Base-by-base conservation (phyloP, 2,888 invertebrate genomes). In the Cloeon dipterum region DNA sequence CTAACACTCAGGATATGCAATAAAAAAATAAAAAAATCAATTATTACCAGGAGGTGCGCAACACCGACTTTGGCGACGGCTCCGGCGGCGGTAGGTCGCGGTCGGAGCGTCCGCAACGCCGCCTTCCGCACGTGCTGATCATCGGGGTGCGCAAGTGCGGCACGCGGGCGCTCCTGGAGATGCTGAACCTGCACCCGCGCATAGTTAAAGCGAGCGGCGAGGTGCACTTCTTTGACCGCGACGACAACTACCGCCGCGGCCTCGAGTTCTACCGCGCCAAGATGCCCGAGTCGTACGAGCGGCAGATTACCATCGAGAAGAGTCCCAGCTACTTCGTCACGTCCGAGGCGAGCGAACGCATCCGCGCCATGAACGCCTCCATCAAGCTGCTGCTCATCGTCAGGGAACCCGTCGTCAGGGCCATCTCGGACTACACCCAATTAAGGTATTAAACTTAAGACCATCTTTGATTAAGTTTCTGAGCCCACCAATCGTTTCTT, bases 241-340 rank as follows among this genome's bases (percentile, higher is more conserved):
- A 85, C 51, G 85, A 85, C 49, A 89, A 89, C 56, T 96, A 91
- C 56, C 70, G 73, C 37, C 68, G 74, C 44, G 96, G 96, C 0
- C 63, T 91, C 41, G 88, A 93, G 42, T 96, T 94, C 94, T 96
- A 96, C 58, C 63, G 82, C 41, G 74, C 74, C 52, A 82, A 85
- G 55, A 93, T 94, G 29, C 29, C 29, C 14, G 29, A 29, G 29
- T 36, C n/a, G 5, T 26, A 34, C 26, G 16, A 5, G 10, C 25
- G 33, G 11, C 34, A 38, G 32, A 77, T 93, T 46, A 91, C 91
- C 39, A 82, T 93, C 47, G 96, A 96, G 58, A 96, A 98, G 60
- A 93, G 89, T 48, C 96, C 96, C 4, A 88, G 89, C 50, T 96
- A 96, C 60, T 96, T 96, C 61, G 86, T 93, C 33, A 88, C 88